phyloP scores from a whole-genome alignment of 2,113 vertebrate species.

The Empidonax alnorum region DNA sequence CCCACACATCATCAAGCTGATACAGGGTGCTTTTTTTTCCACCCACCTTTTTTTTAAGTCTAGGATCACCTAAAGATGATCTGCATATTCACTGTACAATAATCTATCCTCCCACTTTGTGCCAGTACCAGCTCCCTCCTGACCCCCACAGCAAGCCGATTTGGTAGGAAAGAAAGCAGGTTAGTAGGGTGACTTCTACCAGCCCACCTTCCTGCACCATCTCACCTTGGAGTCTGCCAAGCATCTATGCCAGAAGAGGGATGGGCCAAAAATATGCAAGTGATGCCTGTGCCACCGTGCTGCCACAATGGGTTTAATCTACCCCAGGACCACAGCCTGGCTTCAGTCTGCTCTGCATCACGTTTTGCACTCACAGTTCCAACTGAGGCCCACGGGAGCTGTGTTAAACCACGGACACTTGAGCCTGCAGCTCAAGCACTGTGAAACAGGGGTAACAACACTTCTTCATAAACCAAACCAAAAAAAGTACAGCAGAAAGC shows the following conservation, averaged over 20 bases:
- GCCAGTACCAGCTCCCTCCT: not conserved
- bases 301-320: not conserved
- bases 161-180: not conserved
- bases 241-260: fast-evolving
- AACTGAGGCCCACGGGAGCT: not conserved
- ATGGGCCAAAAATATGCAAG: fast-evolving
- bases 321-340: not conserved
- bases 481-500: not conserved
- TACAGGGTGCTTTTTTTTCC: not conserved
- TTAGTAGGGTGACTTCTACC: not conserved
- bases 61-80: not conserved
- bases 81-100: not conserved
- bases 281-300: fast-evolving
- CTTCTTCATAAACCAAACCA: not conserved
- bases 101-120: not conserved
- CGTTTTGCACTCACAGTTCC: not conserved
- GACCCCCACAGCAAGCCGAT: not conserved
- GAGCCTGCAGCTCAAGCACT: not conserved
- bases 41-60: not conserved
- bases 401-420: fast-evolving
- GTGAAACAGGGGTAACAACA: not conserved
- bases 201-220: not conserved
- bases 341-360: fast-evolving
- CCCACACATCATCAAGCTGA: not conserved
- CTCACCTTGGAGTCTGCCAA: not conserved